Conservation (phyloP, 2,113 vertebrate genomes). For the Symphodus melops region DNA sequence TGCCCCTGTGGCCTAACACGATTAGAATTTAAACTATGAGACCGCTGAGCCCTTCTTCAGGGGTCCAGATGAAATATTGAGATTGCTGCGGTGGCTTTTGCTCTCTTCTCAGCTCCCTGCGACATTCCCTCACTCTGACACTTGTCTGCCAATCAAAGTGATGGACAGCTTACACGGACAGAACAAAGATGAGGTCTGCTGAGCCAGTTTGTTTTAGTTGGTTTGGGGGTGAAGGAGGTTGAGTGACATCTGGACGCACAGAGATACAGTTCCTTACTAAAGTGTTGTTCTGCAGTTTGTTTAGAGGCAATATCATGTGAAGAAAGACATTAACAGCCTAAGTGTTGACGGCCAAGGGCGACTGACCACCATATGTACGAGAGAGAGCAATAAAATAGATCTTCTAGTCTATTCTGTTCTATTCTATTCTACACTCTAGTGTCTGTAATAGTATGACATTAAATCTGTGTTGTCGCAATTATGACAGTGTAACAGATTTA, state of each 20-base stretch:
- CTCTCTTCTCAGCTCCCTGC: conserved; percentile 65
- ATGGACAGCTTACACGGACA: conserved; percentile 79
- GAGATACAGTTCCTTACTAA: conserved; percentile 35
- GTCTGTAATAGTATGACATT: no score
- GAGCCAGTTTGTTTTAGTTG: conserved; percentile 67
- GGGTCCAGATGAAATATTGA: conserved; percentile 82
- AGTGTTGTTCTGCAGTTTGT: conserved; percentile 26
- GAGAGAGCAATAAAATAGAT: no score
- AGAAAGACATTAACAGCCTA: conserved; percentile 5
- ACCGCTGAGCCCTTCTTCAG: conserved; percentile 57
- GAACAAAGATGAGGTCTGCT: conserved; percentile 60
- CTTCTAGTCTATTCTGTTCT: no score
- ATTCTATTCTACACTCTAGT: no score
- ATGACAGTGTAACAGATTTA: no score
- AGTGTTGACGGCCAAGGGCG: not conserved
- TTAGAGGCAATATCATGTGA: conserved; percentile 23
- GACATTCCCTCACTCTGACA: conserved; percentile 80
- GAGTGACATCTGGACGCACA: conserved; percentile 56
- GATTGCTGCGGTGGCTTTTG: conserved; percentile 73
- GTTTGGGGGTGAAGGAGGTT: conserved; percentile 49
- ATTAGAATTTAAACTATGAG: conserved; percentile 84
- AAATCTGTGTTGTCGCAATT: no score
- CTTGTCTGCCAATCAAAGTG: conserved; percentile 85
- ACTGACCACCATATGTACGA: no score
- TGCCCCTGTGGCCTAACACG: conserved; percentile 84